Base-by-base conservation (phyloP, 2,113 vertebrate species). In the Circaetus cinerascens region DNA sequence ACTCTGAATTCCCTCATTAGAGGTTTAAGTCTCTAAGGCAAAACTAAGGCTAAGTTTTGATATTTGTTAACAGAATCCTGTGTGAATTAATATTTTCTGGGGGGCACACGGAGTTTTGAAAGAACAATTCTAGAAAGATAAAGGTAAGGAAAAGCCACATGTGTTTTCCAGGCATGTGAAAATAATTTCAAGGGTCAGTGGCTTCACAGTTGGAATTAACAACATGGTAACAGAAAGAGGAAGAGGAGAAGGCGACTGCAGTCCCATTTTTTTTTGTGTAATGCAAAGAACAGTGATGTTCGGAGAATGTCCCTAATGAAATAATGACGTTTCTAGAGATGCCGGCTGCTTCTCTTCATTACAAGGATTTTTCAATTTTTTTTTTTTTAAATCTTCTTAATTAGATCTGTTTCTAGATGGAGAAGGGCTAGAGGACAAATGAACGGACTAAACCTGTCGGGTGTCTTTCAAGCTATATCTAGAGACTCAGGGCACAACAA, bases 131-230 rank as follows among this genome's bases (percentile, higher is more conserved):
- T 68, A 56, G 45, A 85, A 88, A 86, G 69, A 59, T 75, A 82
- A 91, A 93, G 88, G 60, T 76, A 95, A 91, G 63, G 56, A 72
- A 93, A 95, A 93, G 43, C 53, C 84, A 91, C 78, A 43, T 93
- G 56, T 90, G 64, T 96, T 95, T 93, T 92, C 77, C 64, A 95
- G 77, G 69, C 75, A 88, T 92, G 80, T 91, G 91, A 95, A 96
- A 96, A 96, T 93, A 91, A 97, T 95, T 97, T 92, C 94, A 95
- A 85, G 95, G 94, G 85, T 96, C 96, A 96, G 38, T 83, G 80
- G 41, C 50, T 95, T 95, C 10, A 1, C 90, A 86, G 84, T 82
- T 95, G 94, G 88, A 97, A 90, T 84, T 94, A 96, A 72, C 46
- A 91, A 53, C 32, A 36, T 43, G 32, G 41, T 73, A 67, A 92